phyloP scores from a whole-genome alignment of 2,113 vertebrate species.

The Trogon surrucura region DNA sequence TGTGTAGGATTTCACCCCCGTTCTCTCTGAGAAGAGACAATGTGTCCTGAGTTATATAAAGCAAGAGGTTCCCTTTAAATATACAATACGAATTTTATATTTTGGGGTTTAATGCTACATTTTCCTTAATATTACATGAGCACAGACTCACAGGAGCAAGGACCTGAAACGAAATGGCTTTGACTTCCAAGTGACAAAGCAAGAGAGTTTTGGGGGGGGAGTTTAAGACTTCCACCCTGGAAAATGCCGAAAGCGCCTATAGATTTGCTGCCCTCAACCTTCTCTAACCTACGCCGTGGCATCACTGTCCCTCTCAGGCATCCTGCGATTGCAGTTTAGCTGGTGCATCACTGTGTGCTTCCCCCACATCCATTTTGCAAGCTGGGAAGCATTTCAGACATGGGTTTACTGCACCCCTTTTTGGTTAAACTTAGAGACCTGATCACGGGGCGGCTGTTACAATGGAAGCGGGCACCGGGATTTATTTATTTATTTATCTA shows the following conservation, averaged over 20 bases:
- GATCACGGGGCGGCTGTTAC: neutral
- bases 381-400: neutral
- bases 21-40: conserved; percentile 30
- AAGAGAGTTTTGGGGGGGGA: neutral
- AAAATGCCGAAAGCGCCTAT: accelerated
- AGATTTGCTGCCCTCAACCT: neutral
- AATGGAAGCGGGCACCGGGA: neutral
- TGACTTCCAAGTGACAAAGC: neutral
- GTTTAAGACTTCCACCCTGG: neutral
- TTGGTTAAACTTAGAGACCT: conserved; percentile 2
- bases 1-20: conserved; percentile 64
- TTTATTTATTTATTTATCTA: neutral
- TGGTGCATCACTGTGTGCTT: neutral
- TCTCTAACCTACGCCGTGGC: neutral
- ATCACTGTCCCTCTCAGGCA: neutral
- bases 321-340: neutral
- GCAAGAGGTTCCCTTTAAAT: conserved; percentile 53
- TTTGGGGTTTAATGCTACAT: neutral
- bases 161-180: conserved; percentile 7
- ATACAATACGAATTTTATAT: neutral
- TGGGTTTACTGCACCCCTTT: neutral
- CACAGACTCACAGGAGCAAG: neutral
- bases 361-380: conserved; percentile 34
- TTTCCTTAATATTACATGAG: neutral
- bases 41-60: conserved; percentile 65